phyloP scores from a whole-genome alignment of 2,888 invertebrate genomes.

The Nebria brevicollis region DNA sequence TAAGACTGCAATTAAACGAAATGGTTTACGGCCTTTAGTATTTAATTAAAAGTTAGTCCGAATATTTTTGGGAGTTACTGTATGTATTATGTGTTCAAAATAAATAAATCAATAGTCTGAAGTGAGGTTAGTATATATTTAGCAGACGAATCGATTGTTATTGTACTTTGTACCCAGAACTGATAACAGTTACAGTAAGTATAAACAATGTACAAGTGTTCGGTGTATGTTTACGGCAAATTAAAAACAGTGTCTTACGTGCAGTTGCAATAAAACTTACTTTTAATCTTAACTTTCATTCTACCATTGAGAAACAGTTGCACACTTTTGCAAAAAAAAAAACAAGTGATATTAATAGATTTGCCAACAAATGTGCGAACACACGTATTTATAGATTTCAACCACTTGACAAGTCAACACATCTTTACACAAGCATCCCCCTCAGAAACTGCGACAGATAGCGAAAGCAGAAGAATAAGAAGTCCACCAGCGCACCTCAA shows the following conservation, averaged over 20 bases:
- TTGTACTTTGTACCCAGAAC: not conserved
- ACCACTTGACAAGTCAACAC: not conserved
- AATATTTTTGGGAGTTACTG: too few relatives aligned
- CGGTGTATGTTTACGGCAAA: not conserved
- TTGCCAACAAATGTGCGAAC: not conserved
- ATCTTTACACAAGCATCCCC: not conserved
- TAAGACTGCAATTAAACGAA: too few relatives aligned
- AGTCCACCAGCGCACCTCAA: conserved; percentile 24
- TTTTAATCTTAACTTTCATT: conserved; percentile 74
- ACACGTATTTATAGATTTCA: not conserved
- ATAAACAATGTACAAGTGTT: not conserved
- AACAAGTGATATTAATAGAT: not conserved
- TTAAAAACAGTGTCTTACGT: not conserved
- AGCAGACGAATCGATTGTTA: not conserved
- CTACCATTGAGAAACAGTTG: conserved; percentile 50
- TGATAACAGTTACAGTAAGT: not conserved
- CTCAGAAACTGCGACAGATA: conserved; percentile 3
- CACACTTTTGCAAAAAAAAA: not conserved
- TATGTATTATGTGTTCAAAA: not conserved
- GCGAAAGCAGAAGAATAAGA: conserved; percentile 34
- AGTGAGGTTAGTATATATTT: conserved; percentile 46
- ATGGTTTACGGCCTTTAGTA: too few relatives aligned
- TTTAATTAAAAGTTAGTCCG: too few relatives aligned
- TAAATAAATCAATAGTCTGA: conserved; percentile 24
- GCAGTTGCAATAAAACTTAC: conserved; percentile 60